These are phyloP conservation scores for Pao palembangensis DNA, from an alignment of 2,113 vertebrate genomes.

Conservation along the genomic window DNA sequence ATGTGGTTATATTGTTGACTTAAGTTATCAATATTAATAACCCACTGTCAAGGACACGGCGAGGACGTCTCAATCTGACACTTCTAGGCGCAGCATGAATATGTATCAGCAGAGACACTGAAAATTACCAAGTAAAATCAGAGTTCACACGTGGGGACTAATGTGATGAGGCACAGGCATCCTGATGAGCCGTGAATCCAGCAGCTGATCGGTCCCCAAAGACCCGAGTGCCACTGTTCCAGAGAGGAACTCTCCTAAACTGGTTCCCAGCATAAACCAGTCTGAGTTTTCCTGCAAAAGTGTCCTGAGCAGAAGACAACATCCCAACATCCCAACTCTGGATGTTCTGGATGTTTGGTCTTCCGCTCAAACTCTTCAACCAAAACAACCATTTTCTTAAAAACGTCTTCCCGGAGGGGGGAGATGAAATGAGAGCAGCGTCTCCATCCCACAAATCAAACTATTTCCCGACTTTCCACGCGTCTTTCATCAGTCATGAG, in stretches of 20 bases:
- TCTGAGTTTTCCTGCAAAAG: not conserved
- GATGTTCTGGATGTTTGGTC: not conserved
- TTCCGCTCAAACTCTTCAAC: not conserved
- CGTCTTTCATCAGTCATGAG: slow-evolving; percentile 21
- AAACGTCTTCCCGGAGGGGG: too few relatives aligned
- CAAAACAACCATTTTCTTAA: slow-evolving; percentile 2
- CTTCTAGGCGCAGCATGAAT: slow-evolving; percentile 65
- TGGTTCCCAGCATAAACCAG: not conserved
- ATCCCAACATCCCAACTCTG: too few relatives aligned
- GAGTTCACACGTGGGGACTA: slow-evolving; percentile 54
- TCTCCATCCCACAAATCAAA: too few relatives aligned
- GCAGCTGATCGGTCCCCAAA: slow-evolving; percentile 55
- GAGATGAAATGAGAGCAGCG: too few relatives aligned
- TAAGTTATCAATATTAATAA: slow-evolving; percentile 66
- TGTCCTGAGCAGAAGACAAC: not conserved
- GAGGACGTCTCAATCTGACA: slow-evolving; percentile 70
- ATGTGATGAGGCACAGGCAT: slow-evolving; percentile 62
- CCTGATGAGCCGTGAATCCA: slow-evolving; percentile 50
- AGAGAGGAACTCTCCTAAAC: not conserved
- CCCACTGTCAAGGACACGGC: slow-evolving; percentile 63
- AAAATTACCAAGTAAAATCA: slow-evolving; percentile 71
- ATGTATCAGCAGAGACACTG: slow-evolving; percentile 56
- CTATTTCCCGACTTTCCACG: too few relatives aligned
- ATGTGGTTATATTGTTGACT: slow-evolving; percentile 56
- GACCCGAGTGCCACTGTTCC: slow-evolving; percentile 20